Percentiles rank a stretch among this genome's conserved stretches.
These are phyloP conservation scores for Zoanthus gigantus DNA, from an alignment of 92 coral and sea anemone genomes.

Conservation along the genomic window DNA sequence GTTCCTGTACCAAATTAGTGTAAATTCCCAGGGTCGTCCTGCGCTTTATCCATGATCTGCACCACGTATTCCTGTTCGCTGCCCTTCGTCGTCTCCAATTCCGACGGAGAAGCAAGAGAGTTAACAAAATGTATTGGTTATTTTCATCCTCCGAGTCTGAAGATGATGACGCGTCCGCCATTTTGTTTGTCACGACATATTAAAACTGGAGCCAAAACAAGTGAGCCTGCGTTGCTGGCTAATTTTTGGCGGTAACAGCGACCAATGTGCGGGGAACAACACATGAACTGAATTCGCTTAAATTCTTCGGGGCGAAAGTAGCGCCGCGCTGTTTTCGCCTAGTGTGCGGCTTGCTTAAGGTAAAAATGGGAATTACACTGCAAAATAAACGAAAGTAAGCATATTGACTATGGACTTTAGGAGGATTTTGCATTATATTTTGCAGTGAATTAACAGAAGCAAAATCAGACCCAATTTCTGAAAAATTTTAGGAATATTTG, in stretches of 20 bases:
- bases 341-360: conserved; percentile 7
- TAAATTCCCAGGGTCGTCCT: background rate
- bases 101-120: background rate
- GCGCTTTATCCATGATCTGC: background rate
- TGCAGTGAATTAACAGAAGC: background rate
- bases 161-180: background rate
- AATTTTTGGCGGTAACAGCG: too few species aligned
- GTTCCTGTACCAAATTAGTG: conserved; percentile 23
- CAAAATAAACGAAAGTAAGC: too few species aligned
- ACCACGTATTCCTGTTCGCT: background rate
- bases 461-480: background rate
- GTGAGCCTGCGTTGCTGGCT: too few species aligned
- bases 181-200: conserved; percentile 13
- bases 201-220: background rate
- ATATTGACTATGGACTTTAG: background rate
- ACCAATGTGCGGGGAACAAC: background rate
- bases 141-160: background rate
- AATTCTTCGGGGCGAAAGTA: conserved; percentile 21
- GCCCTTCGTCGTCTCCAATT: conserved; percentile 7
- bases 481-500: background rate
- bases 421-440: background rate
- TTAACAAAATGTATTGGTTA: background rate
- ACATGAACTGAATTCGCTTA: conserved; percentile 11
- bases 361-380: background rate
- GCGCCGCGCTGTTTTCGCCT: conserved; percentile 24